Evolutionary conservation across 1,140 invertebrate species (phyloP).

Genomic region (Brachionus manjavacas): DNA sequence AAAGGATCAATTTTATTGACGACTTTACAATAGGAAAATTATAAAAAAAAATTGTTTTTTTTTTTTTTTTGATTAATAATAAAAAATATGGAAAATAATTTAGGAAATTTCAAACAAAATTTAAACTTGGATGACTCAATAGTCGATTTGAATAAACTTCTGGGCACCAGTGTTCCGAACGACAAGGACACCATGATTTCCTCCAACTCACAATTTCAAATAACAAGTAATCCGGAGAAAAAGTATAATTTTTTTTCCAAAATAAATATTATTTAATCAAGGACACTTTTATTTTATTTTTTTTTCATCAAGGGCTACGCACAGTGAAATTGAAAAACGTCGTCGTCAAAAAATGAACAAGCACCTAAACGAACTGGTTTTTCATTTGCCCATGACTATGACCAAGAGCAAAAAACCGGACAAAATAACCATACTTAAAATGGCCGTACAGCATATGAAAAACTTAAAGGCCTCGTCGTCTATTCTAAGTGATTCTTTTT

Average conservation of each 20-base stretch:
- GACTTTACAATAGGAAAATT: not conserved
- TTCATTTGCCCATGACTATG: conserved; percentile 98
- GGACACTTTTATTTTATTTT: not conserved
- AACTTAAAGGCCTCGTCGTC: conserved; percentile 51
- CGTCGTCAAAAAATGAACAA: conserved; percentile 99
- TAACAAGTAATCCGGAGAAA: not conserved
- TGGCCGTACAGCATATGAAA: conserved; percentile 99
- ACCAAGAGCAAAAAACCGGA: conserved; percentile 94
- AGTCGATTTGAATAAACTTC: not conserved
- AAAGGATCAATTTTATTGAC: not conserved
- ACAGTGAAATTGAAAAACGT: conserved; percentile 97
- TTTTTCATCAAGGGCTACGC: conserved; percentile 75
- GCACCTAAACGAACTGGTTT: conserved; percentile 97
- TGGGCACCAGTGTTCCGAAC: not conserved
- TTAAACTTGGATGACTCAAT: not conserved
- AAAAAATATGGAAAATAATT: not conserved
- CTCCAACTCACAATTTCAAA: not conserved
- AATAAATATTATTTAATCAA: not conserved
- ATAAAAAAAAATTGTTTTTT: not conserved
- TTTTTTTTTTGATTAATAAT: not conserved
- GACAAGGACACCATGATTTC: not conserved
- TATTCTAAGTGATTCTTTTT: conserved; percentile 36
- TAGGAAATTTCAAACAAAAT: not conserved
- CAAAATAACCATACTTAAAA: conserved; percentile 95
- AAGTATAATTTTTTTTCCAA: conserved; percentile 6